These are phyloP conservation scores for Dolomedes plantarius DNA, from an alignment of 2,888 invertebrate species.

Conservation along the genomic window DNA sequence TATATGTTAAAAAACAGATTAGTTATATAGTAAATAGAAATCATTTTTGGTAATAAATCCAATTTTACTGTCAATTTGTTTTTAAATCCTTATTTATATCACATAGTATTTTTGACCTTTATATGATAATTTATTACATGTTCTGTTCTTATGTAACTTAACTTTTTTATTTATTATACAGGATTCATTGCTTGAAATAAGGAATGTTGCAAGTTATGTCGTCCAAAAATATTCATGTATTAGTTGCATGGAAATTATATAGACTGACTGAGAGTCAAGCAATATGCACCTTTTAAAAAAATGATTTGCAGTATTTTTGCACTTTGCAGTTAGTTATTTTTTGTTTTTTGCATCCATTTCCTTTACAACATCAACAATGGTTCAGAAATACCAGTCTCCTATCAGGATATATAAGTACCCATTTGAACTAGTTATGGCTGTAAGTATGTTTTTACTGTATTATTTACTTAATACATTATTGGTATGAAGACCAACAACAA, in stretches of 20 bases:
- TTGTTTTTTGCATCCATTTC: constrained; percentile 11
- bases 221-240: constrained; percentile 39
- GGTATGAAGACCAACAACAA: no score
- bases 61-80: no score
- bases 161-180: no score
- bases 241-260: constrained; percentile 42
- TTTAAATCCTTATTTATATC: no score
- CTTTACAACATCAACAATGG: constrained; percentile 81
- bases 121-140: no score
- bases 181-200: background rate
- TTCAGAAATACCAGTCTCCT: constrained; percentile 96
- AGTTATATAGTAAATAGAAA: no score
- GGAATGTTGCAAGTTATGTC: constrained; percentile 34
- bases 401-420: constrained; percentile 95
- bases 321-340: constrained; percentile 1
- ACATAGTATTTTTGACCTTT: no score
- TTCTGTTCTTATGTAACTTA: no score
- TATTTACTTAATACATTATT: background rate
- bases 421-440: constrained; percentile 97
- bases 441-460: constrained; percentile 80
- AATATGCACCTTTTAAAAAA: constrained; percentile 9
- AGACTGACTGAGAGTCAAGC: background rate
- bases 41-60: no score
- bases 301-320: constrained; percentile 38
- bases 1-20: no score